phyloP scores from a whole-genome alignment of 2,888 invertebrate genomes.

The Plagiodera versicolora region DNA sequence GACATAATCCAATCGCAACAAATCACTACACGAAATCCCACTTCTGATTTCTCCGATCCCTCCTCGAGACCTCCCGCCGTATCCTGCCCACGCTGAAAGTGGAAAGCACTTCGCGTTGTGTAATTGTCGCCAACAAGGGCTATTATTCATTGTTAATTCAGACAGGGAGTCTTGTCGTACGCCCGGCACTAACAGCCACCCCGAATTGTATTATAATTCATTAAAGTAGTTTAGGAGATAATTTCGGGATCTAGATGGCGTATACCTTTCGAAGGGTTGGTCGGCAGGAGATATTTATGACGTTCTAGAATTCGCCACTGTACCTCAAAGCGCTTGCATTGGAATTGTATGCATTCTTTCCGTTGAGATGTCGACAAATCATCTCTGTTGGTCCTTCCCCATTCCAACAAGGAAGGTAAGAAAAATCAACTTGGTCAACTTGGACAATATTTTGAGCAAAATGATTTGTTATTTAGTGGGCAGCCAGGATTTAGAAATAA shows the following conservation, averaged over 20 bases:
- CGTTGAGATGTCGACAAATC: too few species aligned
- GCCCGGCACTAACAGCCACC: conserved; percentile 17
- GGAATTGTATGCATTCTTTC: too few species aligned
- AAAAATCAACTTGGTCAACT: too few species aligned
- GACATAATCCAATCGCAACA: not conserved
- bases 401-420: too few species aligned
- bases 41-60: not conserved
- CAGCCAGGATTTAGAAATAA: too few species aligned
- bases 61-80: not conserved
- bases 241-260: conserved; percentile 7
- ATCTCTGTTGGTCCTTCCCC: too few species aligned
- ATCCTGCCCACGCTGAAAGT: conserved; percentile 5
- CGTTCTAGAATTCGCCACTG: not conserved
- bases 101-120: conserved; percentile 24
- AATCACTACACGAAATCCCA: conserved; percentile 2
- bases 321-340: not conserved
- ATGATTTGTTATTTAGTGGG: too few species aligned
- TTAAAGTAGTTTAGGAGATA: conserved; percentile 9
- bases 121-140: conserved; percentile 31
- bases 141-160: conserved; percentile 32
- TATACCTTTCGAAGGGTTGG: conserved; percentile 3
- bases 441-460: too few species aligned
- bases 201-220: conserved; percentile 16
- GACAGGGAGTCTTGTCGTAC: conserved; percentile 25
- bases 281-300: not conserved